Evolutionary conservation across 2,113 vertebrate genomes (phyloP), one percentile per base, ranked within the genome.

Genomic region (Neotragus moschatus): DNA sequence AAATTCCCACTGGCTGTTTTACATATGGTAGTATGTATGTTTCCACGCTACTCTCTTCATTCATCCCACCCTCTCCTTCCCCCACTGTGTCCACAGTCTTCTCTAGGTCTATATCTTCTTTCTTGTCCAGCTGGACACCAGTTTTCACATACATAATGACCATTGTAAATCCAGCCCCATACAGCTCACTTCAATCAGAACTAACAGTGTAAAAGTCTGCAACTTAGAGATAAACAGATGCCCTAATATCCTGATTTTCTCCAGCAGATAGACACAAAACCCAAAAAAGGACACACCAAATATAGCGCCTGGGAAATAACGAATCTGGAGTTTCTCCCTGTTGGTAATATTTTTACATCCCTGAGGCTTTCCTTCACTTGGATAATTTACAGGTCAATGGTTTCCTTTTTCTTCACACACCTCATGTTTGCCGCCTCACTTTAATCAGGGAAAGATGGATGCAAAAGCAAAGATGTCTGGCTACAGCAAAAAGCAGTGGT

Each of bases 361-460:
- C 58, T 45, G 25, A 15, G 39, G 43, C 45, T 97, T 88, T 95
- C 49, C 56, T 80, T 92, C 7, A 36, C 93, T 85, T 9, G n/a
- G 23, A 15, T 45, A 60, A 73, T n/a, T 82, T 36, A n/a, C 21
- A 89, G 82, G 26, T 96, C 77, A 45, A 23, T 93, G 94, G 21
- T 73, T 86, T 39, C 79, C 47, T 55, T 73, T 88, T 49, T 89
- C 39, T 45, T 4, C 73, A 55, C 49, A 49, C 30, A 1, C 6
- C 53, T 91, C n/a, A 2, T 45, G 45, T 91, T 79, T 73, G 39
- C 47, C 92, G 45, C 60, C 9, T 45, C 13, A n/a, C 45, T 95
- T 94, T 90, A 61, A 92, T 90, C 79, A 92, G 55, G 39, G 90
- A 87, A 73, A 66, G 45, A 55, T 49, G 84, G 77, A 87, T 45